phyloP scores from a whole-genome alignment of 30 jellyfish, hydroid and myxozoan genomes.

The Morbakka virulenta region DNA sequence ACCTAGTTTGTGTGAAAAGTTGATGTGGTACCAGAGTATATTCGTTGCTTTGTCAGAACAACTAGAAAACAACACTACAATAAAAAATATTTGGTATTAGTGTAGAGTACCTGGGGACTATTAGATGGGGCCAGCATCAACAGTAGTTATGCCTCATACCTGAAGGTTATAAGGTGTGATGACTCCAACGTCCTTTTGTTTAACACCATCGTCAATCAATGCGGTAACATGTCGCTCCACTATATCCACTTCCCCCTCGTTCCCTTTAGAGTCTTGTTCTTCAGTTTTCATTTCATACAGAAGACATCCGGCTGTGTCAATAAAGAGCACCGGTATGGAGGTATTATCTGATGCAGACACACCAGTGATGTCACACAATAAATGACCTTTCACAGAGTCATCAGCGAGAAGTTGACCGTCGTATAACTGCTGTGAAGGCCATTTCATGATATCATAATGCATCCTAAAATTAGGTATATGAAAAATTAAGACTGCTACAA shows the following conservation, averaged over 20 bases:
- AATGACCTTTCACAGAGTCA: constrained; percentile 62
- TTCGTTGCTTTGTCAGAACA: no score
- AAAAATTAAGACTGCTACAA: no score
- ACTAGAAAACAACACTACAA: no score
- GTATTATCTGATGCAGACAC: constrained; percentile 73
- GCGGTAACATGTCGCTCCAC: constrained; percentile 64
- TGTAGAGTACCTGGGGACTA: no score
- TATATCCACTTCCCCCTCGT: constrained; percentile 70
- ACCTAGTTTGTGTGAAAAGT: no score
- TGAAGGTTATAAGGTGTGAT: constrained; percentile 94
- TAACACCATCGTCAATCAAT: constrained; percentile 72
- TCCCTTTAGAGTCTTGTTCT: constrained; percentile 86
- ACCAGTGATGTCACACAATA: constrained; percentile 56
- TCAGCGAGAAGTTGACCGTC: constrained; percentile 70
- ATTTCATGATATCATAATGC: constrained; percentile 78
- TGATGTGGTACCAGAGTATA: no score
- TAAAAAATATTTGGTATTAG: no score
- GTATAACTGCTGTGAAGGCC: constrained; percentile 88
- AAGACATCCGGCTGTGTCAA: constrained; percentile 92
- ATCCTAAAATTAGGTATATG: constrained; percentile 36
- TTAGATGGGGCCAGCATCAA: no score
- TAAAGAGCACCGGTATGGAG: constrained; percentile 57
- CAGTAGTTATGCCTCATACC: no score
- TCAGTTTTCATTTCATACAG: constrained; percentile 72
- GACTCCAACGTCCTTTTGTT: constrained; percentile 70